Evolutionary conservation across 2,797 vertebrate species (phyloP), one percentile per base, ranked within the genome.

Genomic region (Rhinella marina): DNA sequence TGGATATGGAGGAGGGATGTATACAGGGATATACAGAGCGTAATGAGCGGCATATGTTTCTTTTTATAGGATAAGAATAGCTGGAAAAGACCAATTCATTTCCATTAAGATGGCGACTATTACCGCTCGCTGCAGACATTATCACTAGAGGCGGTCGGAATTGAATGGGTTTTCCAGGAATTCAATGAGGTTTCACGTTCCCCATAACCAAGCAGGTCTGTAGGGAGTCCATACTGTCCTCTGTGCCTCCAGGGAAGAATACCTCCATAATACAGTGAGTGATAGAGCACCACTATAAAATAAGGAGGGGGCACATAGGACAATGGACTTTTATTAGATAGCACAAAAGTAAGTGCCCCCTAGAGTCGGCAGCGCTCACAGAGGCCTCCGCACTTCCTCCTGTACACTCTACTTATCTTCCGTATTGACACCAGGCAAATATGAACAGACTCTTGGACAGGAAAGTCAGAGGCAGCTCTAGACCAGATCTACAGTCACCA

Each of bases 361-460:
- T 23, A 12, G 8, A 52, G 32, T 13, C 32, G 1, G 27, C 21
- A 13, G 48, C 29, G n/a, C 9, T 80, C 29, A 29, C 50, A 19
- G n/a, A 54, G 17, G 17, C 19, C 54, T 13, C 14, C 32, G 14
- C 13, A 56, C n/a, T 52, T 56, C 14, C 64, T 56, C 11, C 3
- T 64, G 62, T 54, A 50, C 9, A 23, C 2, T 70, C 48, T n/a
- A 82, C 59, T 62, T 48, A 80, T 80, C 54, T 5, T n/a, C 29
- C 14, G 73, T 81, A 52, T 29, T 72, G 81, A 56, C 64, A 83
- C 27, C 81, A 52, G 56, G 66, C 50, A 23, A 83, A 83, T 19
- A 56, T 29, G 56, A 81, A 81, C 80, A 81, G 27, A 66, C 59
- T 81, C 59, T 25, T 17, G 80, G 61, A 81, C 23, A 1, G 68